Evolutionary conservation across 2,888 invertebrate species (phyloP).

Genomic region (Platycheirus rosarum): DNA sequence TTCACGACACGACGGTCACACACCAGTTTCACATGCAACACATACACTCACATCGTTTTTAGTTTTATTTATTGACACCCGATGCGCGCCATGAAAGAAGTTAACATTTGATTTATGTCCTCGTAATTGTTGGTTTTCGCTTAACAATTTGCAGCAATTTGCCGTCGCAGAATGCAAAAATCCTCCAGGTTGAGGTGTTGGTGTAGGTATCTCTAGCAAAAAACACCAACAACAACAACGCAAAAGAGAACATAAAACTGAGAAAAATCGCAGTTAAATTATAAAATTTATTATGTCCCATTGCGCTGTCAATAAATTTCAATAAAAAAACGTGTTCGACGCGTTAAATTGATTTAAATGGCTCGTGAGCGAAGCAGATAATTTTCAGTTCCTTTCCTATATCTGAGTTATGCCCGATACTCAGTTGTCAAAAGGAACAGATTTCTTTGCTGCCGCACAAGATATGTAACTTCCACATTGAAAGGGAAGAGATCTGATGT

Average conservation of each 20-base stretch:
- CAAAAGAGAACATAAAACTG: slow-evolving; percentile 23
- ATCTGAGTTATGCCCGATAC: neutral
- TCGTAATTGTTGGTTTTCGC: slow-evolving; percentile 82
- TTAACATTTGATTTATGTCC: slow-evolving; percentile 81
- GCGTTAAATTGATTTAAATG: slow-evolving; percentile 83
- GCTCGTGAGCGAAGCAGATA: slow-evolving; percentile 83
- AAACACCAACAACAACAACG: no score
- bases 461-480: slow-evolving; percentile 22
- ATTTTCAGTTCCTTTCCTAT: slow-evolving; percentile 77
- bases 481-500: neutral
- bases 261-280: slow-evolving; percentile 41
- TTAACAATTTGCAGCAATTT: slow-evolving; percentile 79
- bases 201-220: slow-evolving; percentile 17
- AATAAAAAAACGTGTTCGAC: slow-evolving; percentile 78
- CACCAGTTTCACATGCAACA: slow-evolving; percentile 1
- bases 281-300: slow-evolving; percentile 62
- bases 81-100: slow-evolving; percentile 66
- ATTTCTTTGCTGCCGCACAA: slow-evolving; percentile 78
- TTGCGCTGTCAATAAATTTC: slow-evolving; percentile 71
- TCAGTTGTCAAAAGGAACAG: slow-evolving; percentile 81
- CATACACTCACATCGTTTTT: slow-evolving; percentile 40
- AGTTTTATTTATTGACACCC: slow-evolving; percentile 72
- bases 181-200: slow-evolving; percentile 30
- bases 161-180: slow-evolving; percentile 74
- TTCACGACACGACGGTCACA: slow-evolving; percentile 46